Percentiles rank a stretch among this genome's conserved stretches.
Conservation (phyloP, 2,113 vertebrate genomes). For the Cromileptes altivelis region DNA sequence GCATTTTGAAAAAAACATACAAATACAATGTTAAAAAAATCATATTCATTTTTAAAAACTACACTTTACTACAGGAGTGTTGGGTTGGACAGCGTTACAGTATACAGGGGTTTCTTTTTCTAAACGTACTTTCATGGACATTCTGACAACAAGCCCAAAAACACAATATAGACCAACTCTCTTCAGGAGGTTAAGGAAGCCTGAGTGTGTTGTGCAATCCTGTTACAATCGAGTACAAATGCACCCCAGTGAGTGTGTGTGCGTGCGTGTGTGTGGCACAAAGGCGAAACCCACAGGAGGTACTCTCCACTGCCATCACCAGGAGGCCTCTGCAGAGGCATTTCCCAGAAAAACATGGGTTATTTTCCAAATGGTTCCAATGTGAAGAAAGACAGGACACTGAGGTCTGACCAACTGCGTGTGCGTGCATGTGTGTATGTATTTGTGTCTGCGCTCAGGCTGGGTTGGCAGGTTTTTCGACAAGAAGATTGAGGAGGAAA, state of each 20-base stretch:
- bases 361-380: slow-evolving; percentile 79
- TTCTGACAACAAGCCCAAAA: slow-evolving; percentile 33
- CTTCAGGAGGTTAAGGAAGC: slow-evolving; percentile 54
- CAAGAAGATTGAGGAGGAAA: slow-evolving; percentile 68
- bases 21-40: not conserved
- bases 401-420: slow-evolving; percentile 30
- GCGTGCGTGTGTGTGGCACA: slow-evolving; percentile 44
- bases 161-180: slow-evolving; percentile 47
- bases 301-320: slow-evolving; percentile 73
- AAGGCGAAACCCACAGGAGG: slow-evolving; percentile 68
- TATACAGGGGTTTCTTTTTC: slow-evolving; percentile 5
- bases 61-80: not conserved
- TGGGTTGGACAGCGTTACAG: not conserved
- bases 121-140: not conserved
- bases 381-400: slow-evolving; percentile 77
- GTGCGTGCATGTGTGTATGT: not conserved
- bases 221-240: slow-evolving; percentile 43
- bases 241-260: slow-evolving; percentile 25
- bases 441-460: slow-evolving; percentile 24
- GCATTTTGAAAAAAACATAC: too few relatives aligned
- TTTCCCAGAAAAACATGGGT: slow-evolving; percentile 75
- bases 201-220: slow-evolving; percentile 66
- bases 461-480: slow-evolving; percentile 54
- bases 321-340: slow-evolving; percentile 76
- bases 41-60: not conserved